Percentiles rank a stretch among this genome's conserved stretches.
These are phyloP conservation scores for Calephelis virginiensis DNA, from an alignment of 1,140 invertebrate genomes.

Conservation along the genomic window DNA sequence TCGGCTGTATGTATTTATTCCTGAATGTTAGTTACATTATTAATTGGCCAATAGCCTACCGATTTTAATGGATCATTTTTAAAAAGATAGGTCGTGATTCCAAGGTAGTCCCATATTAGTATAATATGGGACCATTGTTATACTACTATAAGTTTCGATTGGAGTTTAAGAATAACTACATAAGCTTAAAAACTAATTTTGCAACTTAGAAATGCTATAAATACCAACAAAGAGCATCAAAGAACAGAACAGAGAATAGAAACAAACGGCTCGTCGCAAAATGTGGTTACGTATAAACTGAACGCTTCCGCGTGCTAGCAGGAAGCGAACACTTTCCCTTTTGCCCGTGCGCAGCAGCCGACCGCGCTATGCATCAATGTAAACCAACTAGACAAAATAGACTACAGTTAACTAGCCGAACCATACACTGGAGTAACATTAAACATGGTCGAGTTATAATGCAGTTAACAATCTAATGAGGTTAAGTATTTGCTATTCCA, in stretches of 20 bases:
- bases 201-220: not conserved
- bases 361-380: slow-evolving; percentile 59
- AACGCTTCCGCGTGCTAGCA: slow-evolving; percentile 69
- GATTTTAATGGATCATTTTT: too few relatives aligned
- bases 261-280: slow-evolving; percentile 38
- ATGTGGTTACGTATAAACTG: slow-evolving; percentile 58
- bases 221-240: not conserved
- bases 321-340: slow-evolving; percentile 75
- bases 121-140: too few relatives aligned
- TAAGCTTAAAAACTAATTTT: too few relatives aligned
- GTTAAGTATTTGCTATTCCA: slow-evolving; percentile 62
- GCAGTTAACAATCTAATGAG: slow-evolving; percentile 69
- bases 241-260: slow-evolving; percentile 1
- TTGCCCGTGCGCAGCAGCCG: slow-evolving; percentile 72
- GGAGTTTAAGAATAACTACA: too few relatives aligned
- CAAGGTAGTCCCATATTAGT: too few relatives aligned
- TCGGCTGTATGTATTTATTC: too few relatives aligned
- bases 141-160: too few relatives aligned
- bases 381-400: slow-evolving; percentile 43
- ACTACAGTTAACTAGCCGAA: slow-evolving; percentile 11
- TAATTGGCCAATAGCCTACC: too few relatives aligned
- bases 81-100: too few relatives aligned
- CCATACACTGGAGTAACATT: not conserved
- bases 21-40: too few relatives aligned
- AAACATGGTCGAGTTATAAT: slow-evolving; percentile 51